These are phyloP conservation scores for Anser brachyrhynchus DNA, from an alignment of 2,113 vertebrate species.

Conservation along the genomic window DNA sequence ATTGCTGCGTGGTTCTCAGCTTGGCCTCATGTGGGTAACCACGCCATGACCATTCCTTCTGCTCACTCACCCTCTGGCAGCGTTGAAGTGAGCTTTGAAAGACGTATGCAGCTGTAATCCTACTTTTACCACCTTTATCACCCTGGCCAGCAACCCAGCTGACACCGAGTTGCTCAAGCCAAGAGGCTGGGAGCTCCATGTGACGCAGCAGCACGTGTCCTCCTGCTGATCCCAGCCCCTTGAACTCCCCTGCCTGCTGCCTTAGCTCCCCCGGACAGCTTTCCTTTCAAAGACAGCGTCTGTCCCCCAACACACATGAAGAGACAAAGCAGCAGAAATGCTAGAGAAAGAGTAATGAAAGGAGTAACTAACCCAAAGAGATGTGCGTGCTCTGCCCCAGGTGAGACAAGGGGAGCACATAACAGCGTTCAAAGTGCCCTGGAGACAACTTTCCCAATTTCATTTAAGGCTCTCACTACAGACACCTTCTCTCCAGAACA, in stretches of 20 bases:
- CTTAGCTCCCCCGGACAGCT: background rate
- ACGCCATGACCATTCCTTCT: background rate
- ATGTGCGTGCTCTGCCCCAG: background rate
- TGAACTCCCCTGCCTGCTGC: background rate
- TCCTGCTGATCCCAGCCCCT: background rate
- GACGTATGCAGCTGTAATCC: background rate
- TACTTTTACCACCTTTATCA: background rate
- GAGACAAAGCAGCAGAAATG: background rate
- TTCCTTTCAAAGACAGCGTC: background rate
- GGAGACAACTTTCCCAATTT: background rate
- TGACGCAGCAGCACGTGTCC: background rate
- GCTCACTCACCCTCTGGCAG: background rate
- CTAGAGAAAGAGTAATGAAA: background rate
- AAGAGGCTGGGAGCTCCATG: fast-evolving
- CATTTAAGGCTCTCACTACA: background rate
- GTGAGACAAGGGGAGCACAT: background rate
- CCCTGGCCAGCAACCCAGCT: background rate
- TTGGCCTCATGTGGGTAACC: background rate
- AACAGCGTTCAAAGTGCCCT: background rate
- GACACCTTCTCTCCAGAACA: background rate
- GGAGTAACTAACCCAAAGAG: background rate
- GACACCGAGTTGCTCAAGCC: background rate
- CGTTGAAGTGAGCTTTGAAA: background rate
- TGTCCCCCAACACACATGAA: background rate
- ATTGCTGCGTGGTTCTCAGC: background rate